phyloP scores from a whole-genome alignment of 2,797 vertebrate species.

The Gallirallus australis region DNA sequence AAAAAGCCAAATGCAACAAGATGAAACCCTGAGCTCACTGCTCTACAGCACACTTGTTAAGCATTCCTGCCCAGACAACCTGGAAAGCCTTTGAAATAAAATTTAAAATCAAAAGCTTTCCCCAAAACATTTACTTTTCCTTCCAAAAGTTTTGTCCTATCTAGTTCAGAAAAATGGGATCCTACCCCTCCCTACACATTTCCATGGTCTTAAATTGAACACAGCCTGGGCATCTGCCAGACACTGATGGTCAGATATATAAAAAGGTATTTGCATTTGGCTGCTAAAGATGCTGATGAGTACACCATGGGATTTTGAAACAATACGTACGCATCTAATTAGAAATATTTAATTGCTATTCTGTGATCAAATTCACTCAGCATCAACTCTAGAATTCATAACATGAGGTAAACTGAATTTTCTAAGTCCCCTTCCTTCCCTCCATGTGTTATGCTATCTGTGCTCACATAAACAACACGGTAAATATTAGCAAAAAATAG shows the following conservation, averaged over 20 bases:
- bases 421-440: background rate
- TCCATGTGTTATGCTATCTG: background rate
- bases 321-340: background rate
- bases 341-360: background rate
- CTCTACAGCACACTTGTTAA: background rate
- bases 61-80: background rate
- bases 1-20: constrained; percentile 15
- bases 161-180: background rate
- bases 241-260: background rate
- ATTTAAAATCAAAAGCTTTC: constrained; percentile 22
- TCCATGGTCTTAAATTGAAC: background rate
- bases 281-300: background rate
- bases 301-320: background rate
- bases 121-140: background rate
- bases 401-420: background rate
- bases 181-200: background rate
- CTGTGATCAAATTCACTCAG: background rate
- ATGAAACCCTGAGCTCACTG: background rate
- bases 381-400: background rate
- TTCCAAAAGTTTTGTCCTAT: background rate
- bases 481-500: constrained; percentile 6
- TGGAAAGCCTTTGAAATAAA: constrained; percentile 8
- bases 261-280: background rate
- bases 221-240: background rate
- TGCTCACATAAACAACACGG: background rate